Base-by-base conservation (phyloP, 1,140 invertebrate species). In the Thaumetopoea pityocampa region DNA sequence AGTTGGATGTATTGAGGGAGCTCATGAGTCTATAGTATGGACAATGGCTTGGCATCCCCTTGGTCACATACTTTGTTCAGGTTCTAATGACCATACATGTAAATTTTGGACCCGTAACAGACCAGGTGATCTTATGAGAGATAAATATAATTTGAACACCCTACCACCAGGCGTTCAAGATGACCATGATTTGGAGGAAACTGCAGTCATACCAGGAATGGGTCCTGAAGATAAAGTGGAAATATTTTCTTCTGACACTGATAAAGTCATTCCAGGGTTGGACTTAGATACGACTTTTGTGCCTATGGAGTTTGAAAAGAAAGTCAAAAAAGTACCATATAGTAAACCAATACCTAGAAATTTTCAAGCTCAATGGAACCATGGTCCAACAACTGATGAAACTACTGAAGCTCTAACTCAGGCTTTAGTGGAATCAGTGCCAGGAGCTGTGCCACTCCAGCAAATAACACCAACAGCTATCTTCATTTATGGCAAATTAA, bases 21-120 rank as follows among this genome's bases (percentile, higher is more conserved):
- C 98, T 12, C 98, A 99, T 82, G 98, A 99, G 79, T 98, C 96
- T 62, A 99, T 99, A 69, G 96, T 99, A 1, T 99, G 98, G 98
- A 96, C 96, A 7, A 86, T 99, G 50, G 95, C 96, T 10, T 99
- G 98, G 98, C 98, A 99, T 89, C 98, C 98, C 1, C 79, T 99
- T 3, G 98, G 98, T 3, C 98, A 99, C 74, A 99, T 99, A 57
- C 85, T 99, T 1, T 98, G 96, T 66, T 98, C 97, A 2, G 97
- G 98, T 3, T 98, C 97, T 11, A 99, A 99, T 85, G 98, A 99
- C 86, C 97, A 99, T 63, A 96, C 96, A 2, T 97, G 91, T 29
- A 99, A 99, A 86, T 99, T 99, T 85, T 99, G 98, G 98, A 99
- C 98, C 1, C 88, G 98, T 47, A 99, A 99, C 87, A 88, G 98